Evolutionary conservation across 2,113 vertebrate genomes (phyloP), one percentile per base, ranked within the genome.

Genomic region (Indri indri): DNA sequence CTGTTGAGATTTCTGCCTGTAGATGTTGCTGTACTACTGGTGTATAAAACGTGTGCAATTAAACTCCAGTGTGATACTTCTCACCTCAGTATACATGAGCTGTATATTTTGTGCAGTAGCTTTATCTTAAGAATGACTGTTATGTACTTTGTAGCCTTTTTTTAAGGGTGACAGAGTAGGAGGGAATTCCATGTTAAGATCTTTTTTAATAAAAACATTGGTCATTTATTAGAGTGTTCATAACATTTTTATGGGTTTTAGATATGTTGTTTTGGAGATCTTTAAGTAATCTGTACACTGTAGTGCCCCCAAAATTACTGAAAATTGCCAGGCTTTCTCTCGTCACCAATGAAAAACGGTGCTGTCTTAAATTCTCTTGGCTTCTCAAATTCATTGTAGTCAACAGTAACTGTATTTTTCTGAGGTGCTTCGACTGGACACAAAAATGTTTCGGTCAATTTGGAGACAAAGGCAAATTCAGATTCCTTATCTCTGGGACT

Each of bases 101-200:
- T 97, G 71, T 97, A 90, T 73, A 1, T 98, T 98, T 90, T 97
- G 97, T 98, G 97, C 98, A 98, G 96, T 98, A 98, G 98, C 98
- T 99, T 97, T 98, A 95, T 94, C 96, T 97, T 98, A 98, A 98
- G 91, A 57, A 98, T 97, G 96, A 98, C 83, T 98, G 27, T 94
- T 84, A 68, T 98, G 99, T 99, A 99, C 99, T 99, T 99, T 99
- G 98, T 99, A 98, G 98, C 99, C 98, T 99, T 98, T 98, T 98
- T 96, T 77, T 79, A 98, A 40, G 18, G 11, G 37, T n/a, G 40
- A 77, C 12, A 68, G 40, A 83, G 34, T 54, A 93, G 59, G 50
- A 73, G 40, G 66, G 63, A 88, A 98, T 97, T 97, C 95, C 71
- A 63, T 83, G 50, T 95, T 97, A 73, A 76, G 52, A 42, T 86